Evolutionary conservation across 2,797 vertebrate species (phyloP), one percentile per base, ranked within the genome.

Genomic region (Buceros bicornis): DNA sequence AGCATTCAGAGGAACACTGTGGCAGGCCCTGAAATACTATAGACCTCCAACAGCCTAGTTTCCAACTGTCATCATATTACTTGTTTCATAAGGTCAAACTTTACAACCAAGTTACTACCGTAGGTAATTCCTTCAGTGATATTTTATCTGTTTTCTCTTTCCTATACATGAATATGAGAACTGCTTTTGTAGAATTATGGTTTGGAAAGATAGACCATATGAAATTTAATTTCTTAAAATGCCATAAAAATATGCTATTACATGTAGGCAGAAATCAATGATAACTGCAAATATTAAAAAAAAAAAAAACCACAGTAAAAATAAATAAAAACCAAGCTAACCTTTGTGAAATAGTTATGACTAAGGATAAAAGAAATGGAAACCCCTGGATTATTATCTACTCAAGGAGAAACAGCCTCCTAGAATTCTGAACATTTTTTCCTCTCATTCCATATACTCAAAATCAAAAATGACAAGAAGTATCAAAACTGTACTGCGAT

Each of bases 21-120:
- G 58, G 28, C 77, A 72, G 74, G 26, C 33, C 53, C 57, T 48
- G 82, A 84, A 94, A 96, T 79, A 81, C 28, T 70, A 42, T 22
- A 82, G 58, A 92, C 47, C 43, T 94, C 65, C 65, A 88, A n/a
- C 3, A 4, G 33, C 82, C 37, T n/a, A 16, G 84, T 69, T 95
- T 90, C 94, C 93, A 96, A 78, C 5, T 3, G 87, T 93, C 85
- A 67, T 97, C 67, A 13, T 70, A 50, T 97, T 95, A 71, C 22
- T 80, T 48, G 74, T 97, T 98, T 97, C 97, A 97, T 97, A 97
- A 98, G 97, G 98, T 98, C 97, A 98, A 87, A 97, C n/a, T 98
- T 98, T 98, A 98, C 82, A 97, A 87, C 74, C 37, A 31, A 85
- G 85, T 96, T 94, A 87, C 93, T 88, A 71, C 58, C 87, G 53